A percentile compares a stretch with the other conserved stretches of the same genome.
Evolutionary conservation across 2,113 vertebrate genomes (phyloP).

Genomic region (Gopherus evgoodei): DNA sequence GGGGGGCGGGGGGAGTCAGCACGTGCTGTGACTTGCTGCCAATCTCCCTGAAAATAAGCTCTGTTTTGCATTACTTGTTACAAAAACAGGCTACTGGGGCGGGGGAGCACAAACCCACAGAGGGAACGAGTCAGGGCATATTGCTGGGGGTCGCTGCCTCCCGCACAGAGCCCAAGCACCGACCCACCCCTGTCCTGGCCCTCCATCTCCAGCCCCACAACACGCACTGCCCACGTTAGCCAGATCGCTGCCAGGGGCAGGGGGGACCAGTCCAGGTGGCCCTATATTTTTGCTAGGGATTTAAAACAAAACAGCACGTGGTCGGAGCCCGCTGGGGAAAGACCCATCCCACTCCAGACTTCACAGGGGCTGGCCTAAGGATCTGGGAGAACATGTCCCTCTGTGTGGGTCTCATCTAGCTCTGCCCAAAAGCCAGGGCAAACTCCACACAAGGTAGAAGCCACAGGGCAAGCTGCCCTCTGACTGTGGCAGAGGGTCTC

Average conservation of each 20-base stretch:
- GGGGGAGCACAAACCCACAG: fast-evolving
- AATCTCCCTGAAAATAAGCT: background rate
- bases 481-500: background rate
- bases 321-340: too few relatives aligned
- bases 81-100: background rate
- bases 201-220: too few relatives aligned
- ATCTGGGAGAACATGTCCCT: too few relatives aligned
- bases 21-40: constrained; percentile 8
- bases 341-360: too few relatives aligned
- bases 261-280: too few relatives aligned
- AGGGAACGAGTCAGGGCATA: background rate
- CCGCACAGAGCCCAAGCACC: background rate
- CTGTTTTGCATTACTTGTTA: background rate
- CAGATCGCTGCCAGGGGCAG: too few relatives aligned
- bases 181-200: background rate
- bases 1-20: background rate
- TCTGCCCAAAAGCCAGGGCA: background rate
- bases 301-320: background rate
- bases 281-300: background rate
- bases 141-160: background rate
- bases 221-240: too few relatives aligned
- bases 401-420: too few relatives aligned
- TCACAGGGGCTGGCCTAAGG: too few relatives aligned
- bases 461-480: background rate
- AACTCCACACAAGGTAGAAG: too few relatives aligned